Evolutionary conservation across 92 coral and sea anemone genomes (phyloP).

Genomic region (Montipora capitata): DNA sequence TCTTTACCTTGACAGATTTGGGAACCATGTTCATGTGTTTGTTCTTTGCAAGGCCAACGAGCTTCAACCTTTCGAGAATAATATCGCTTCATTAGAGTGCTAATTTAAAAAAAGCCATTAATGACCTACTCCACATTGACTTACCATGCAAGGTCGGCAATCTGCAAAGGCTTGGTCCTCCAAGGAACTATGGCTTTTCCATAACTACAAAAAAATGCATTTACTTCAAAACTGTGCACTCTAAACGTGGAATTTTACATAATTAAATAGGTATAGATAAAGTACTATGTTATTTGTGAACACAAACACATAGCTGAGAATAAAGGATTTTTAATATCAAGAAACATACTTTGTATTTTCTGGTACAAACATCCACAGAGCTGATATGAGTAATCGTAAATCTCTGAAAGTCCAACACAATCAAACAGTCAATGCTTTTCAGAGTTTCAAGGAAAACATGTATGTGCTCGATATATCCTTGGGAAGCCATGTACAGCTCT

Average conservation of each 20-base stretch:
- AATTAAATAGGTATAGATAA: too few relatives aligned
- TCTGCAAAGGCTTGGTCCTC: slow-evolving; percentile 90
- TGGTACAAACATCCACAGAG: slow-evolving; percentile 95
- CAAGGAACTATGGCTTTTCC: slow-evolving; percentile 89
- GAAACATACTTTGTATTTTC: slow-evolving; percentile 80
- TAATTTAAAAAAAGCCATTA: background rate
- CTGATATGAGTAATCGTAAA: slow-evolving; percentile 78
- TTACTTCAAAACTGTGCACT: background rate
- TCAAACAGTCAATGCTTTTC: background rate
- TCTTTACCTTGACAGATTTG: slow-evolving; percentile 90
- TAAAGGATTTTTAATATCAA: background rate
- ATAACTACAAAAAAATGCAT: slow-evolving; percentile 43
- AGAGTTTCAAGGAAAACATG: background rate
- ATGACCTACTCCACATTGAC: background rate
- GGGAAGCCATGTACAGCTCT: too few relatives aligned
- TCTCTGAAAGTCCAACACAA: slow-evolving; percentile 50
- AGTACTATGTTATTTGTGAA: too few relatives aligned
- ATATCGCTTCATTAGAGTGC: background rate
- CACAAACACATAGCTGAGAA: background rate
- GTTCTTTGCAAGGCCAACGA: slow-evolving; percentile 89
- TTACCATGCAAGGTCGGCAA: slow-evolving; percentile 86
- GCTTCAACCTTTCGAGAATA: slow-evolving; percentile 70
- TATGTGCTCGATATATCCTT: too few relatives aligned
- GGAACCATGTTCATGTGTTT: slow-evolving; percentile 88
- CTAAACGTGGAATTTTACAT: background rate